Percentiles rank a stretch among this genome's conserved stretches.
Conservation (phyloP, 2,888 invertebrate species). For the Eupeodes luniger region DNA sequence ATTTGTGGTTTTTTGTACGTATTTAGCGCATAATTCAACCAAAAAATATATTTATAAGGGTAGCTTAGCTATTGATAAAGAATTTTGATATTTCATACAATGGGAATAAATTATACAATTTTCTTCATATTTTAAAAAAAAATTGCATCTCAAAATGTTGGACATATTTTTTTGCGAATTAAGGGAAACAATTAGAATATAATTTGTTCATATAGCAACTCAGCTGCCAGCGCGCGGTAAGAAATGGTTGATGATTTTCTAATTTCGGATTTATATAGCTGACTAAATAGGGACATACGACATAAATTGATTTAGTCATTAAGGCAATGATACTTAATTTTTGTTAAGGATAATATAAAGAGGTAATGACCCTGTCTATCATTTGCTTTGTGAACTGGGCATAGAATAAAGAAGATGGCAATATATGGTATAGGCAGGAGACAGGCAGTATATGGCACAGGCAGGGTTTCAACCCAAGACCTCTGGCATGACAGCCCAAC, state of each 20-base stretch:
- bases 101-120: slow-evolving; percentile 1
- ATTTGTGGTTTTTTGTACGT: slow-evolving; percentile 52
- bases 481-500: too few species aligned
- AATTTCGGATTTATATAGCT: neutral
- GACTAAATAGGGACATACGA: neutral
- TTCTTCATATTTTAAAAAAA: slow-evolving; percentile 39
- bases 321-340: slow-evolving; percentile 31
- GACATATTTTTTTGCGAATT: slow-evolving; percentile 5
- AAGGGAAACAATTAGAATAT: slow-evolving; percentile 55
- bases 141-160: slow-evolving; percentile 71
- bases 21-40: slow-evolving; percentile 54
- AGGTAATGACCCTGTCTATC: slow-evolving; percentile 32
- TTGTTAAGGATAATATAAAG: neutral
- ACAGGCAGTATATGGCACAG: too few species aligned
- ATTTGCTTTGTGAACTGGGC: neutral
- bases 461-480: too few species aligned
- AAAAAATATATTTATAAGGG: slow-evolving; percentile 27
- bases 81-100: neutral
- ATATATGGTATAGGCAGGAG: too few species aligned
- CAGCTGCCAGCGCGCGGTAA: neutral
- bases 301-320: slow-evolving; percentile 12
- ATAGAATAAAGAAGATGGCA: too few species aligned
- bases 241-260: neutral
- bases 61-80: neutral
- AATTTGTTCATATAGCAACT: slow-evolving; percentile 16